Conservation (phyloP, 2,113 vertebrate genomes). For the Nothocercus nigrocapillus region DNA sequence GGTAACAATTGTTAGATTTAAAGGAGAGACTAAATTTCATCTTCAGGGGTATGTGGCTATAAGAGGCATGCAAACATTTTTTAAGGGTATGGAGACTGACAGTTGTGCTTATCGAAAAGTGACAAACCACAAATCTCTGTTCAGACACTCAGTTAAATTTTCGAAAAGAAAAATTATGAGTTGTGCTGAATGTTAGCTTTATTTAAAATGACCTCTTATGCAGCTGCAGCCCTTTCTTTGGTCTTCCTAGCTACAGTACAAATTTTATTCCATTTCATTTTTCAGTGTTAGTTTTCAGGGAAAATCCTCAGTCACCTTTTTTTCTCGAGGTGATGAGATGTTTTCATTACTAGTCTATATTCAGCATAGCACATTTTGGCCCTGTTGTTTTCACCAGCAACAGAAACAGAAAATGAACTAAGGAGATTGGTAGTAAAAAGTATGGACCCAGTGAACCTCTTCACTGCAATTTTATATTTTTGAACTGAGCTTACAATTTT, state of each 20-base stretch:
- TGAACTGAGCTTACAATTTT: neutral
- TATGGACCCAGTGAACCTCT: neutral
- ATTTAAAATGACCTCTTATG: neutral
- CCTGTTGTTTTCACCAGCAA: neutral
- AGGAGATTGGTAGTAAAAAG: neutral
- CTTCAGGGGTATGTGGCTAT: neutral
- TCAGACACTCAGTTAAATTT: neutral
- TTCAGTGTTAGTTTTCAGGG: neutral
- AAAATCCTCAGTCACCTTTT: neutral
- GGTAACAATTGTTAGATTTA: neutral
- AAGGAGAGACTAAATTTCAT: neutral
- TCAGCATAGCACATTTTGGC: neutral
- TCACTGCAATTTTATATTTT: neutral
- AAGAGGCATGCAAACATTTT: neutral
- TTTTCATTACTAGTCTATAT: neutral
- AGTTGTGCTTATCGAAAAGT: neutral
- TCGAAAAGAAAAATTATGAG: neutral
- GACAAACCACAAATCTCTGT: neutral
- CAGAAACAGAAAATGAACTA: neutral
- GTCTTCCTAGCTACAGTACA: neutral
- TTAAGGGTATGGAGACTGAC: neutral
- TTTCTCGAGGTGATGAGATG: neutral
- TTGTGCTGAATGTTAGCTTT: neutral
- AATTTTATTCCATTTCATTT: neutral
- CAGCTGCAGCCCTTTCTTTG: neutral